Evolutionary conservation across 2,888 invertebrate species (phyloP), one percentile per base, ranked within the genome.

Genomic region (Perdita meconis): DNA sequence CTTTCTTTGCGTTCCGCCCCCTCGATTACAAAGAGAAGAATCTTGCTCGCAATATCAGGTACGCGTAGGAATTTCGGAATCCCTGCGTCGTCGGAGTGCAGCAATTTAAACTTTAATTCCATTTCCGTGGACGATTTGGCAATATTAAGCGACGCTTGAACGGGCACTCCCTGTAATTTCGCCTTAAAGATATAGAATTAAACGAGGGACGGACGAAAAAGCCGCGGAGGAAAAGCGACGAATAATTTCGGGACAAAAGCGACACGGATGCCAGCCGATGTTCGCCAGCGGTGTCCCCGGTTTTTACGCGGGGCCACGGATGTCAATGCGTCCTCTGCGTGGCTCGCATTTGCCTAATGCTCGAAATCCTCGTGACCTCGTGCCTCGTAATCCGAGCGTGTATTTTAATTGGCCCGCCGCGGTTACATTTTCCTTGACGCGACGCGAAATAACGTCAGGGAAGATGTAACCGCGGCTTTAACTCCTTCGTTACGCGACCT

Each of bases 331-430:
- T 63, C 55, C 67, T 78, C 67, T 22, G 78, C 60, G 78, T 61
- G 19, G 16, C 57, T 77, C 67, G 78, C 78, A 78, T 79, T 79
- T 73, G 73, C 79, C 79, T 78, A 78, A 79, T 79, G 61, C 75
- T 75, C 61, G 66, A 69, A 72, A 80, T 68, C 76, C 65, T 68
- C 68, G 53, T 69, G 75, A 71, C 71, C 68, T 63, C 40, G 64
- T 51, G 60, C 65, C 66, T 61, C 65, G 30, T 80, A 80, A 77
- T 72, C 69, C 80, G 56, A 63, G 56, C 80, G 73, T 77, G 77
- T 67, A 73, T 80, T 77, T 81, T 81, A 81, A 80, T 81, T 81
- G 66, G 65, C 78, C 60, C 63, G n/a, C 67, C 67, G 57, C 50
- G 59, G 70, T 38, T 44, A 56, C 75, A 50, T 68, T 80, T 75